Evolutionary conservation across 2,797 vertebrate species (phyloP), one percentile per base, ranked within the genome.

Genomic region (Avahi laniger): DNA sequence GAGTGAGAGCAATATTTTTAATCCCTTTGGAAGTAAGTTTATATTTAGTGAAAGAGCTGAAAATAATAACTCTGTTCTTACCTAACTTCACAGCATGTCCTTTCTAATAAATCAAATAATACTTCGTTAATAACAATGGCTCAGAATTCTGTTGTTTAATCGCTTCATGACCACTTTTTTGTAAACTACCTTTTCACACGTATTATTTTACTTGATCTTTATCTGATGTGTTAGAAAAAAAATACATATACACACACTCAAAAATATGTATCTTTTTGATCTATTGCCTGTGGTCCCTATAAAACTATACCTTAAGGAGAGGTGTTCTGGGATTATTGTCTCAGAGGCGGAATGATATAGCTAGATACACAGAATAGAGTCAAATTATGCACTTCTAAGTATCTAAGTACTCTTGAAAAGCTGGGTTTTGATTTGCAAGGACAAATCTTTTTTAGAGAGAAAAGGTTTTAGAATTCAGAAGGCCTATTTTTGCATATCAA

Each of bases 401-500:
- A 43, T 54, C 61, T 67, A 96, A 96, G 50, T 89, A 61, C 46
- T 87, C 79, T 89, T 96, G 94, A 91, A 96, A 87, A 94, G 54
- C 22, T 76, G 41, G 33, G 41, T 72, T 97, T 96, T 89, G 82
- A 95, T 93, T 96, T 93, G 41, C 95, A 97, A 97, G 93, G 65
- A 69, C 89, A 93, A 80, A 89, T 86, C 72, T 75, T 92, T 95
- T 93, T 85, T 73, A 93, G 59, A 95, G 41, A 94, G 15, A 89
- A 96, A 81, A 95, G 28, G 20, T 86, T 95, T 97, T 46, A 46
- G 83, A 97, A 94, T 94, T 95, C 26, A 78, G 50, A 94, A 63
- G 73, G 59, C 41, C 61, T 33, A 1, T n/a, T 93, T 93, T 95
- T 96, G 89, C 96, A 96, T 97, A 97, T 97, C 86, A 97, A 96